These are phyloP conservation scores for Synergus gifuensis DNA, from an alignment of 2,888 invertebrate species.

Conservation along the genomic window DNA sequence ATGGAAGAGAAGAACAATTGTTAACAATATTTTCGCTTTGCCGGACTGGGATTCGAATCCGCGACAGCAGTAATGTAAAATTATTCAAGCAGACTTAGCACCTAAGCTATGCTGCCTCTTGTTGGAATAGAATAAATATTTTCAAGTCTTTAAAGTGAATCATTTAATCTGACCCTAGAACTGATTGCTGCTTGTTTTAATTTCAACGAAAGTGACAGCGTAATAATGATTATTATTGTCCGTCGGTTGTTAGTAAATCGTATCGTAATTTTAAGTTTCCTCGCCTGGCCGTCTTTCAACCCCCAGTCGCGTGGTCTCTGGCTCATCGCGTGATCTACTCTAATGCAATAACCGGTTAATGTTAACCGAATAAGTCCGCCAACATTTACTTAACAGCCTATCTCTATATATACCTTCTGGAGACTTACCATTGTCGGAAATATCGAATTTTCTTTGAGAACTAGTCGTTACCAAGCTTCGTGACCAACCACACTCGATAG, in stretches of 20 bases:
- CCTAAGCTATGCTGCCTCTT: too few species aligned
- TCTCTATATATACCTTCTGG: constrained; percentile 49
- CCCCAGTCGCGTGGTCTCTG: constrained; percentile 60
- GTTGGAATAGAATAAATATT: constrained; percentile 14
- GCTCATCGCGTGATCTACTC: constrained; percentile 63
- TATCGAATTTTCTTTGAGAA: constrained; percentile 58
- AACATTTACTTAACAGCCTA: constrained; percentile 64
- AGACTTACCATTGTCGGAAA: constrained; percentile 53
- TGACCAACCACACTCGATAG: constrained; percentile 38
- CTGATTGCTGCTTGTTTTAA: constrained; percentile 28
- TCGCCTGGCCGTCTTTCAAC: constrained; percentile 48
- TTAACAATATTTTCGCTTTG: too few species aligned
- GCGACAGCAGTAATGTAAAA: too few species aligned
- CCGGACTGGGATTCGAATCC: too few species aligned
- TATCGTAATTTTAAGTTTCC: constrained; percentile 38
- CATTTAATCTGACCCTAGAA: constrained; percentile 27
- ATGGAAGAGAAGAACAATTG: too few species aligned
- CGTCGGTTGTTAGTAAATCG: constrained; percentile 31
- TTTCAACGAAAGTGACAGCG: constrained; percentile 28
- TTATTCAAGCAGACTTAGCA: too few species aligned
- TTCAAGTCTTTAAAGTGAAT: constrained; percentile 8
- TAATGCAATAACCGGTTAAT: constrained; percentile 63
- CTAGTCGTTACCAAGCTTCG: constrained; percentile 49
- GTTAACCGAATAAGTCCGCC: constrained; percentile 68
- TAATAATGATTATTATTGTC: constrained; percentile 35